Evolutionary conservation across 2,113 vertebrate genomes (phyloP), one percentile per base, ranked within the genome.

Genomic region (Microtus ochrogaster): DNA sequence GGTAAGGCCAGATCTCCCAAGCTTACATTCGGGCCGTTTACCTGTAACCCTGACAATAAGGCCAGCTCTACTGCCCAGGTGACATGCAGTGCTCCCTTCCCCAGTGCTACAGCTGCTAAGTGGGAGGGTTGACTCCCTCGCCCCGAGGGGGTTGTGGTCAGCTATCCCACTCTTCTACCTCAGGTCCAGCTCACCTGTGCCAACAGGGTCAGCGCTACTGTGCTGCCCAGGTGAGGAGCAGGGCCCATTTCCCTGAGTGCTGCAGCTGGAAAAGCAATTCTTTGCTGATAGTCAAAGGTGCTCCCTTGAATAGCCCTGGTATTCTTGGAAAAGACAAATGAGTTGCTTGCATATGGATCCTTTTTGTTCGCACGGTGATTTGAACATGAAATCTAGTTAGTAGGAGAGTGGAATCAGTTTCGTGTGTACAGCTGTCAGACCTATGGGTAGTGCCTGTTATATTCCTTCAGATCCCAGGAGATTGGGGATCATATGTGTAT

Each of bases 221-320:
- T 39, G 70, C 36, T 72, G 17, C 36, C 3, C 3, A 72, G 36
- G 70, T 3, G 68, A 72, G 70, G 70, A 72, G 19, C 70, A 72
- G 70, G 70, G 16, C 36, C 36, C 28, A 13, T 2, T 33, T 68
- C 16, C 66, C 28, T 68, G 66, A 68, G 30, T 16, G 12, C 66
- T 72, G 36, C 19, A n/a, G 17, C 36, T 72, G 36, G 36, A 8
- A 72, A 83, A n/a, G 7, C 63, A 81, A 74, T 93, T 94, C 39
- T 94, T 90, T 89, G 24, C 83, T 63, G n/a, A 44, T 93, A 28
- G 77, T 21, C 55, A 52, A 94, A 81, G n/a, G 33, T 66, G 16
- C 30, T 30, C 39, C 22, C n/a, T 70, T 95, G 26, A 65, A 14
- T 36, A 58, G 36, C 19, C 28, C 4, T 39, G 70, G 66, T 65